These are phyloP conservation scores for Buathra laborator DNA, from an alignment of 2,888 invertebrate species.

Conservation along the genomic window DNA sequence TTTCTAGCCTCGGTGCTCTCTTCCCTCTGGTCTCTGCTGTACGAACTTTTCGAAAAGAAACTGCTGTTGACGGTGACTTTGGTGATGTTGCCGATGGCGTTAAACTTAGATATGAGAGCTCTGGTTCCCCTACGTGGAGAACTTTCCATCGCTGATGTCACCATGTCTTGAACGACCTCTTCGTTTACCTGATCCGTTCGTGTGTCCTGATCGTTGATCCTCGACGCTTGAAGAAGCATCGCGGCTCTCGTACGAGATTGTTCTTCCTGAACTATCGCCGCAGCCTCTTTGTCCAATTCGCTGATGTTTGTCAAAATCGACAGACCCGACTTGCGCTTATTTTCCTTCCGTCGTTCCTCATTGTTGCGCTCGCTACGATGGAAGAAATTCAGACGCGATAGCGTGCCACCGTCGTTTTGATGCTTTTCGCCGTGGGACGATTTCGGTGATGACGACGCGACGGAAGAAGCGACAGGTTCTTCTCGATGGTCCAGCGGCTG, in stretches of 20 bases:
- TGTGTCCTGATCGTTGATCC: conserved; percentile 67
- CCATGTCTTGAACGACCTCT: conserved; percentile 78
- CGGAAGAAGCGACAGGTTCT: background rate
- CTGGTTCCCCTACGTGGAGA: conserved; percentile 83
- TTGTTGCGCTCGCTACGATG: conserved; percentile 75
- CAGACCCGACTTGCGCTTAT: conserved; percentile 87
- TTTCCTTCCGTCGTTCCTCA: conserved; percentile 82
- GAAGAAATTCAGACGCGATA: conserved; percentile 85
- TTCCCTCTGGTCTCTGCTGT: conserved; percentile 34
- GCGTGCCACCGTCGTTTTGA: conserved; percentile 81
- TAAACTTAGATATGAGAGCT: conserved; percentile 88
- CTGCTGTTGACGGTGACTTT: conserved; percentile 86
- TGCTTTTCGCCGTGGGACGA: conserved; percentile 40
- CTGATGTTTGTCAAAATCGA: conserved; percentile 91
- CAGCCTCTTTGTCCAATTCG: conserved; percentile 92
- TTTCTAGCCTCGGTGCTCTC: conserved; percentile 58
- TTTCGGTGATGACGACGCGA: conserved; percentile 25
- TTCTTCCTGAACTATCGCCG: conserved; percentile 89
- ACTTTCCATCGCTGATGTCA: conserved; percentile 78
- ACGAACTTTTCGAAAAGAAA: conserved; percentile 85
- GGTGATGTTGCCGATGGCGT: conserved; percentile 87
- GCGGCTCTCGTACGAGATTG: conserved; percentile 82
- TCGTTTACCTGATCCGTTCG: conserved; percentile 73
- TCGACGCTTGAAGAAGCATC: conserved; percentile 75
- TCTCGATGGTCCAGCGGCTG: conserved; percentile 52